phyloP scores from a whole-genome alignment of 2,113 vertebrate genomes.

The Hymenochirus boettgeri region DNA sequence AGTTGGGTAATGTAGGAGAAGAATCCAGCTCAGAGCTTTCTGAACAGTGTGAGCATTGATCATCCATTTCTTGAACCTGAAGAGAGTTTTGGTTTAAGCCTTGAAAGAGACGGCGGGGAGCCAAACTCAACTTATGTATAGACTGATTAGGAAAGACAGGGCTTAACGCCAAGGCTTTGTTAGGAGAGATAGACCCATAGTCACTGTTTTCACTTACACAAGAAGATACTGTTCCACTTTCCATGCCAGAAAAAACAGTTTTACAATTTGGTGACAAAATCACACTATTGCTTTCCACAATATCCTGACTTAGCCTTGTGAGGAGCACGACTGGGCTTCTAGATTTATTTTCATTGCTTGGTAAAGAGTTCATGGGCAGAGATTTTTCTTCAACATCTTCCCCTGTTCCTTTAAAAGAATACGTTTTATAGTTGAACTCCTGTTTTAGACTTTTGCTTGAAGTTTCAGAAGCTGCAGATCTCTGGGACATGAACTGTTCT shows the following conservation, averaged over 20 bases:
- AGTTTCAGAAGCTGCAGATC: background rate
- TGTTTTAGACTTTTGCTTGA: background rate
- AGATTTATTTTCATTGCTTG: constrained; percentile 44
- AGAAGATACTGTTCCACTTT: constrained; percentile 53
- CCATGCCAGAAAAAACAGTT: constrained; percentile 57
- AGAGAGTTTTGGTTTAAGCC: constrained; percentile 47
- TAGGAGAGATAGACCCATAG: constrained; percentile 36
- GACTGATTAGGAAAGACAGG: constrained; percentile 63
- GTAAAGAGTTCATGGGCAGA: background rate
- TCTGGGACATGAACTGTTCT: background rate
- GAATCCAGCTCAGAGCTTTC: constrained; percentile 47
- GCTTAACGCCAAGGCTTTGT: constrained; percentile 54
- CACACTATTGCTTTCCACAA: constrained; percentile 60
- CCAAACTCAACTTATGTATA: constrained; percentile 51
- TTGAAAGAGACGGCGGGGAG: constrained; percentile 61
- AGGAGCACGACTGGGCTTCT: constrained; percentile 57
- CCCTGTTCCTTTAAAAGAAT: background rate
- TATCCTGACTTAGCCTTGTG: constrained; percentile 63
- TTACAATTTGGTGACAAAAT: constrained; percentile 60
- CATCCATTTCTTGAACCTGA: constrained; percentile 49
- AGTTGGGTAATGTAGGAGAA: constrained; percentile 32
- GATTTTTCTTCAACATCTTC: background rate
- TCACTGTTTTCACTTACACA: constrained; percentile 52
- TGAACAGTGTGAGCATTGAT: constrained; percentile 54
- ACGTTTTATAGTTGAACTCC: background rate